Percentiles rank a stretch among this genome's conserved stretches.
These are phyloP conservation scores for Dilophus febrilis DNA, from an alignment of 2,888 invertebrate species.

Conservation along the genomic window DNA sequence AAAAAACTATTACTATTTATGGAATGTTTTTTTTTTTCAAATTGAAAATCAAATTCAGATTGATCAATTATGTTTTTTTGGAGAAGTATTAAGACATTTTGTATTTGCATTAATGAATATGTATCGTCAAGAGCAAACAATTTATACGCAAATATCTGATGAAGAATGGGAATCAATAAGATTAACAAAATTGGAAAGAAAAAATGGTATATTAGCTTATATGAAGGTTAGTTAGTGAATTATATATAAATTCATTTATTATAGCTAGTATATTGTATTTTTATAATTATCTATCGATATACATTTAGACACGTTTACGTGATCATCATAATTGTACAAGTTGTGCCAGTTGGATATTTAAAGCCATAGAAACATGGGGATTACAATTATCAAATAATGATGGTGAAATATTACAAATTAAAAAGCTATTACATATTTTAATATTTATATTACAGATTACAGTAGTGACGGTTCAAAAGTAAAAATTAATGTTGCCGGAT, in stretches of 20 bases:
- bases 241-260: not conserved
- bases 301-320: constrained; percentile 23
- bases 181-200: constrained; percentile 48
- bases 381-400: constrained; percentile 15
- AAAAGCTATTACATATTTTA: not conserved
- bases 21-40: too few species aligned
- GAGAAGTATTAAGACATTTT: constrained; percentile 49
- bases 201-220: constrained; percentile 42
- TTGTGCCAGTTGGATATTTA: constrained; percentile 38
- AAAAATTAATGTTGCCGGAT: constrained; percentile 39
- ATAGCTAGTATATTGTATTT: too few species aligned
- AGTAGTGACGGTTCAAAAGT: not conserved
- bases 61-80: constrained; percentile 48
- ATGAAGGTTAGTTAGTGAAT: constrained; percentile 38
- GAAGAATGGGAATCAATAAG: constrained; percentile 74
- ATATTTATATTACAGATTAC: not conserved
- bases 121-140: constrained; percentile 49
- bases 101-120: constrained; percentile 50
- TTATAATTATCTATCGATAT: too few species aligned
- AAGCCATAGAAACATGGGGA: constrained; percentile 42
- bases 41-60: constrained; percentile 30
- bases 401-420: not conserved
- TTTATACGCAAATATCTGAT: constrained; percentile 58
- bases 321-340: constrained; percentile 31
- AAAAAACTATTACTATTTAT: too few species aligned